Base-by-base conservation (phyloP, 1,140 invertebrate species). In the Leptonema lineaticorne region DNA sequence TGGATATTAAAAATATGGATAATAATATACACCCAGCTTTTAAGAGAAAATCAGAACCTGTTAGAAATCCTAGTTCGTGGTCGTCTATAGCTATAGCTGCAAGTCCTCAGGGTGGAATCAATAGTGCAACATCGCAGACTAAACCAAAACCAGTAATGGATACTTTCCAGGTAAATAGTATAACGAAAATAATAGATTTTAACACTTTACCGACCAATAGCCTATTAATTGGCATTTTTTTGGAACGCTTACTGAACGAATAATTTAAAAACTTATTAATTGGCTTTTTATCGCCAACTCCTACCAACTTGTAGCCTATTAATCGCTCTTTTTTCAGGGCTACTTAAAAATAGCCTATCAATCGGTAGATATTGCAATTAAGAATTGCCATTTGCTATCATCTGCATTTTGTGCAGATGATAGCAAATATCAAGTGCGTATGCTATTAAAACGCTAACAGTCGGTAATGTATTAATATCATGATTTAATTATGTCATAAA, bases 31-130 rank as follows among this genome's bases (percentile, higher is more conserved):
- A 83, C 27, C 87, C 87, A 74, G 84, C 86, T 20, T 89, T 89
- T 69, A 89, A 89, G 74, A 76, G 79, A 73, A 88, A 86, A 78
- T 85, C 86, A 63, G 89, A 91, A 69, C 86, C 88, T 69, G 90
- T 92, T 78, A 96, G 95, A 76, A 96, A 96, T 78, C 90, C 92
- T 16, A 93, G 89, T 64, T 95, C 93, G 0, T 97, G 95, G 95
- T 95, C 93, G 0, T 94, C 92, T 66, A 78, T 97, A 58, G 93
- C 92, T 0, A n/a, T n/a, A n/a, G 89, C 90, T 37, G 88, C 88
- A 48, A 90, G 91, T 75, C 89, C 91, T 18, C 86, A 89, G 74
- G 85, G 84, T 74, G 84, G 76, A 77, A 86, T 33, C 69, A 82
- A 72, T 76, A 83, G 77, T 75, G 84, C 78, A 77, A 85, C 80